Base-by-base conservation (phyloP, 1,140 invertebrate genomes). In the Atta colombica region DNA sequence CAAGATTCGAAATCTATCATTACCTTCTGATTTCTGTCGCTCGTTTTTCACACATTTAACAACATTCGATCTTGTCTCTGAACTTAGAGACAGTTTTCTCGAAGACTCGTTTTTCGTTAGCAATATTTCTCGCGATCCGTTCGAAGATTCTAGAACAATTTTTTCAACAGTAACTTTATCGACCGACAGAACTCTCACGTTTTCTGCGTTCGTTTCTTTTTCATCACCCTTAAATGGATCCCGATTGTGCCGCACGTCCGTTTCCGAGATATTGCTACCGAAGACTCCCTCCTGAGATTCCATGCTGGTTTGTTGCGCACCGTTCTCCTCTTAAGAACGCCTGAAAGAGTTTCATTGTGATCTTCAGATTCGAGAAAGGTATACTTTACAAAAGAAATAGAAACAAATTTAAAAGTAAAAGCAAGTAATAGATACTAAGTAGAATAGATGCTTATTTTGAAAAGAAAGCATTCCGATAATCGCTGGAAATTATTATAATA, bases 141-240 rank as follows among this genome's bases (percentile, higher is more conserved):
- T 65, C 6, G 87, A 74, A 1, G 84, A 89, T 58, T 92, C 92
- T 28, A 93, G 66, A 0, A 93, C 90, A 45, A 93, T 91, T 61
- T 92, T 93, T 51, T 93, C 93, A 0, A 92, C 85, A 12, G 90
- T 92, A 4, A 93, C 53, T 68, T 92, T 93, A 49, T 93, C 92
- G 1, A 92, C 84, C 10, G 89, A 90, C 12, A 92, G 66, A 75
- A 92, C 82, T 16, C 87, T 75, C 3, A 80, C 75, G 51, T 80
- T 45, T 51, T 74, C 78, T 18, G 31, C 25, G 35, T 78, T 51
- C 35, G 85, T 65, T n/a, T 78, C 63, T 31, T 61, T 72, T 35
- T 12, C 60, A 39, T 71, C n/a, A 66, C 28, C 21, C 49, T 71
- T 65, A 80, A 66, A 51, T 31, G 21, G 12, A 25, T 55, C 53